These are phyloP conservation scores for Azorinus chamasolen DNA, from an alignment of 2,888 invertebrate genomes.

Conservation along the genomic window DNA sequence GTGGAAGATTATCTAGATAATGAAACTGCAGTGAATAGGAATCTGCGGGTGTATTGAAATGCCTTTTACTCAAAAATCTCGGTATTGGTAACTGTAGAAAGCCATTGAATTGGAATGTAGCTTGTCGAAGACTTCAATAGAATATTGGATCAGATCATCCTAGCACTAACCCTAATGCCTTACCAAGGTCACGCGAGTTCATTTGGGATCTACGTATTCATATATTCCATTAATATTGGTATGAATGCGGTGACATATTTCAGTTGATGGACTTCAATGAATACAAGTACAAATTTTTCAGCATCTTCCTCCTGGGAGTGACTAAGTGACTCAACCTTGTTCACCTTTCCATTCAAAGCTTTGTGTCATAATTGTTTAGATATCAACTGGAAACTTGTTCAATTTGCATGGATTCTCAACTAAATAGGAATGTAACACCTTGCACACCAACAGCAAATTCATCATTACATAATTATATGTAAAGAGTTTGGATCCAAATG, in stretches of 20 bases:
- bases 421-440: too few species aligned
- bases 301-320: too few species aligned
- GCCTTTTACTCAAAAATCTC: constrained; percentile 9
- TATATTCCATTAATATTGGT: neutral
- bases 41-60: neutral
- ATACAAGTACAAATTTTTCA: too few species aligned
- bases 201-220: neutral
- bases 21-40: neutral
- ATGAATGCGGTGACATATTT: neutral
- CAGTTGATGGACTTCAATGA: neutral
- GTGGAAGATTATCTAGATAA: constrained; percentile 6
- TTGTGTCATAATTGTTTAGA: too few species aligned
- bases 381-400: too few species aligned
- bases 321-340: too few species aligned
- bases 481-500: too few species aligned
- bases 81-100: constrained; percentile 4
- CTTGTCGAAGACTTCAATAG: constrained; percentile 18
- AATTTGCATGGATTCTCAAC: too few species aligned
- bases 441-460: too few species aligned
- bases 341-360: too few species aligned
- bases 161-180: neutral
- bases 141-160: neutral
- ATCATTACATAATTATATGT: too few species aligned
- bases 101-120: constrained; percentile 17
- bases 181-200: constrained; percentile 1